Base-by-base conservation (phyloP, 2,797 vertebrate species). In the Spondyliosoma cantharus region DNA sequence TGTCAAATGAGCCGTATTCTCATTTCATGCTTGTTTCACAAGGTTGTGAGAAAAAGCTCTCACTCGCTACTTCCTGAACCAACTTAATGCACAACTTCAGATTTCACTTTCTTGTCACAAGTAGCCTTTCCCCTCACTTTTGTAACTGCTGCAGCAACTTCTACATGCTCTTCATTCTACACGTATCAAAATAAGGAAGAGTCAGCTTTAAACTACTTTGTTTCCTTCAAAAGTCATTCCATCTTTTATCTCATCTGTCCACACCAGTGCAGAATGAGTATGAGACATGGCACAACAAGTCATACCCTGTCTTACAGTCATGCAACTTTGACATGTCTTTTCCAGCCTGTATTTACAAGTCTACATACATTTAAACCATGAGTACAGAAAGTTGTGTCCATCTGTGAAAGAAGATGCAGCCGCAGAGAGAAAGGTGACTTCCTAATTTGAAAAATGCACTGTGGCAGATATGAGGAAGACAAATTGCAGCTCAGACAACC, bases 221-320 rank as follows among this genome's bases (percentile, higher is more conserved):
- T 13, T 64, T 37, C 1, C 12, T n/a, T 68, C 19, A 24, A 16
- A 73, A 53, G 63, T 52, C n/a, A 17, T 17, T 58, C 22, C 24
- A 22, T 54, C 49, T 27, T n/a, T 61, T 45, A 67, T 71, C 63
- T 14, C 32, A 69, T 69, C 70, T 70, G n/a, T 73, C 79, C 70
- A 76, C 73, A 59, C 46, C 11, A 1, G 71, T 64, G 72, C 73
- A 68, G 63, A 67, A n/a, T 37, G 60, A 58, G 19, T 16, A 79
- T 29, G 66, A 81, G 64, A 67, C 83, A 73, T 9, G 27, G 63
- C 17, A 59, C 37, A 63, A 87, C 90, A 90, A 78, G 88, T 91
- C 29, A 59, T 1, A 82, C 87, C 82, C 67, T 50, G 87, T 80
- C 80, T 58, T 62, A 43, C 15, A 58, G 62, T 17, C 57, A 29